Evolutionary conservation across 2,113 vertebrate species (phyloP).

Genomic region (Dipodomys ordii): DNA sequence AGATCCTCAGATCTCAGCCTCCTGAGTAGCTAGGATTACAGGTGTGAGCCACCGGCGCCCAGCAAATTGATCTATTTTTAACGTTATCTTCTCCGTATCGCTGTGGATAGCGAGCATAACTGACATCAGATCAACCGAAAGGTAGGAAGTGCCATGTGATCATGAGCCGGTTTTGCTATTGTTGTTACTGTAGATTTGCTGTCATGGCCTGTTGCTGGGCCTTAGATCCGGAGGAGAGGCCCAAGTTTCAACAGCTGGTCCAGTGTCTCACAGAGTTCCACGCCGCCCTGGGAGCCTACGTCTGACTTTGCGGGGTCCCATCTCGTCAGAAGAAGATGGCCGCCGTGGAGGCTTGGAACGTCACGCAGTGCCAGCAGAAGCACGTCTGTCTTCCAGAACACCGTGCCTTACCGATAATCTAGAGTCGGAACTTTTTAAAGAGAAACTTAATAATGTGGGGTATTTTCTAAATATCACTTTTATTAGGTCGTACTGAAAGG

Average conservation of each 20-base stretch:
- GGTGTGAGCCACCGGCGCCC: too few species aligned
- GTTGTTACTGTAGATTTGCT: slow-evolving; percentile 91
- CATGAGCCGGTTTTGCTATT: neutral
- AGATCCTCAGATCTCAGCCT: too few species aligned
- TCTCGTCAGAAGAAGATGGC: slow-evolving; percentile 59
- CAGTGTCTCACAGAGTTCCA: slow-evolving; percentile 99
- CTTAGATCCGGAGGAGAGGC: slow-evolving; percentile 97
- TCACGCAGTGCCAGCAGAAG: slow-evolving; percentile 80
- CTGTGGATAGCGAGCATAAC: neutral
- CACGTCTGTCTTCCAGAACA: slow-evolving; percentile 85
- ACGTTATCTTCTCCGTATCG: neutral
- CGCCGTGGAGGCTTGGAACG: slow-evolving; percentile 55
- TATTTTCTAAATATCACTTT: slow-evolving; percentile 87
- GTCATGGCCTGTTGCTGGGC: slow-evolving; percentile 99
- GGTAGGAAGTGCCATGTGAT: neutral
- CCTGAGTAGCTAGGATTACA: too few species aligned
- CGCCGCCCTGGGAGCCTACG: slow-evolving; percentile 96
- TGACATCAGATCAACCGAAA: neutral
- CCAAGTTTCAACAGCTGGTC: slow-evolving; percentile 99
- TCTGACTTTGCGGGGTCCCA: slow-evolving; percentile 85
- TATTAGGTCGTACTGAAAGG: slow-evolving; percentile 85
- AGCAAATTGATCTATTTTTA: neutral
- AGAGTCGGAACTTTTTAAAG: slow-evolving; percentile 81
- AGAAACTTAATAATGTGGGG: slow-evolving; percentile 80
- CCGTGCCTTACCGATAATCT: slow-evolving; percentile 91